Evolutionary conservation across 1,140 invertebrate genomes (phyloP).

Genomic region (Brachionus calyciflorus): DNA sequence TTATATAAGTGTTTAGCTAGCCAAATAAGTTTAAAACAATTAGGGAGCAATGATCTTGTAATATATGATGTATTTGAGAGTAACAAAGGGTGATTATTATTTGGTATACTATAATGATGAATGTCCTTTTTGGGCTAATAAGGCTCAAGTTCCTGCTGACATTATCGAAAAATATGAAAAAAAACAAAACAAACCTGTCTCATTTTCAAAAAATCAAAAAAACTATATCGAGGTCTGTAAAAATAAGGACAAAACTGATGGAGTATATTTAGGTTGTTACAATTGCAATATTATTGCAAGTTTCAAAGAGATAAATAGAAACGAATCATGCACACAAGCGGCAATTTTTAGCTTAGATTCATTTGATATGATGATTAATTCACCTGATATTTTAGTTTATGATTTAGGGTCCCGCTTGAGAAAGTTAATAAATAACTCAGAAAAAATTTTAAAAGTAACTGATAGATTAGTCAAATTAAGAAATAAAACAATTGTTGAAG

Average conservation of each 20-base stretch:
- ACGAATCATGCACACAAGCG: neutral
- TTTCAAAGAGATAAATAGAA: neutral
- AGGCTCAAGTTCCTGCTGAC: no score
- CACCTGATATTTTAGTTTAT: neutral
- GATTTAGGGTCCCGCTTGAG: neutral
- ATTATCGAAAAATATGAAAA: no score
- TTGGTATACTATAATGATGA: no score
- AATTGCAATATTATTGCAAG: slow-evolving; percentile 12
- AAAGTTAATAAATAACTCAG: neutral
- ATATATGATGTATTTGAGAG: no score
- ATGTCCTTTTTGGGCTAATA: no score
- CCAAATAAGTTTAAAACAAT: no score
- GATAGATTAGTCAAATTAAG: neutral
- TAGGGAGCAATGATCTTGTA: no score
- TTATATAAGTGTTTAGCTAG: no score
- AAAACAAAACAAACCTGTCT: no score
- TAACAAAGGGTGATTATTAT: no score
- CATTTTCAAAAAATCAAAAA: no score
- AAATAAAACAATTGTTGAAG: neutral
- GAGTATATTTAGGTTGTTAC: neutral
- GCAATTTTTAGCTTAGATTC: neutral
- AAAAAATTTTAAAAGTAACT: neutral
- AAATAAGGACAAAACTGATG: neutral
- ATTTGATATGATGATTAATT: neutral
- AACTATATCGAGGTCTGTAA: no score